Evolutionary conservation across 2,113 vertebrate genomes (phyloP), one percentile per base, ranked within the genome.

Genomic region (Penelope pileata): DNA sequence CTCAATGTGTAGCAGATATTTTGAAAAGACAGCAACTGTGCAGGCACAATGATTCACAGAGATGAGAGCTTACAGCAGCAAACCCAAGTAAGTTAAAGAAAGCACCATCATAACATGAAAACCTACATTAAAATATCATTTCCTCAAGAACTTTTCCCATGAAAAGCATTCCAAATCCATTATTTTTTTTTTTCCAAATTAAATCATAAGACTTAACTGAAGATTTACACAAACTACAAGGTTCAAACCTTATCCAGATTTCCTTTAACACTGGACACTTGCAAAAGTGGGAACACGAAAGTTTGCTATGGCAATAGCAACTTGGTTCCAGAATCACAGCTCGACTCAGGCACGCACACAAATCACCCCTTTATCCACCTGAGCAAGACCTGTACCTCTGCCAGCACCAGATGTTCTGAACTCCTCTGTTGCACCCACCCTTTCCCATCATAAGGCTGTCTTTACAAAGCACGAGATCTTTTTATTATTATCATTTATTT

Each of bases 361-460:
- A 78, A 81, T 64, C 8, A 86, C 36, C 36, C 12, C 30, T 70
- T 8, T 50, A 34, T 60, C 69, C 58, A 60, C 50, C 74, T 83
- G 73, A 90, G 45, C n/a, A 86, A 77, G 38, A 83, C 51, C 21
- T 64, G 34, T 27, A 48, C 73, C 70, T 83, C 68, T 88, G 60
- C 43, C 82, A 90, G 67, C 32, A 15, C 72, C 75, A 86, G 88
- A 86, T 91, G 72, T 88, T 90, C 72, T 62, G 56, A 78, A 78
- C 56, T 78, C 64, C 48, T 78, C 36, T 23, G 34, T 86, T 60
- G 53, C 43, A 29, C 40, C 29, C 30, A 18, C 19, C 12, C 24
- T 34, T 72, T 38, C 59, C 34, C 64, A 64, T 45, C 83, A 32
- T 27, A 6, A 74, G 51, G 69, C 42, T 58, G 6, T 21, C 86